A percentile compares a stretch with the other conserved stretches of the same genome.
Evolutionary conservation across 1,140 invertebrate species (phyloP).

Genomic region (Diabrotica undecimpunctata): DNA sequence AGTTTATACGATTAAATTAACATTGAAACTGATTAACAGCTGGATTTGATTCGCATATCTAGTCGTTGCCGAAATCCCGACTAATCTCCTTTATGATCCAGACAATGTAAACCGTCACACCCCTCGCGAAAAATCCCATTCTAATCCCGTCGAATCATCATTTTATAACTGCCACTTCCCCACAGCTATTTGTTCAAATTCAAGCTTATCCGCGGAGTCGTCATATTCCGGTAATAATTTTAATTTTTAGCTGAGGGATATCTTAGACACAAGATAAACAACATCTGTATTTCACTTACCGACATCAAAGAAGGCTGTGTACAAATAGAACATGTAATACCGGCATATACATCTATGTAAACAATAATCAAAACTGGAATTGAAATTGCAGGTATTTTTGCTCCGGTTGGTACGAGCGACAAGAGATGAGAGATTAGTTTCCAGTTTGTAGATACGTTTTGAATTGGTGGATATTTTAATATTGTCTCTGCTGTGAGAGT

Average conservation of each 20-base stretch:
- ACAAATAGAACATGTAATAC: slow-evolving; percentile 31
- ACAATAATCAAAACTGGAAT: slow-evolving; percentile 40
- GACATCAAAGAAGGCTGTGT: slow-evolving; percentile 18
- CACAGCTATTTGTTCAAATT: neutral
- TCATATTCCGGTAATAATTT: slow-evolving; percentile 12
- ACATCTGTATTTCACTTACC: slow-evolving; percentile 16
- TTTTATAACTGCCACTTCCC: neutral
- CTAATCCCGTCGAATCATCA: neutral
- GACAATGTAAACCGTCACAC: neutral
- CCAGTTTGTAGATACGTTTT: neutral
- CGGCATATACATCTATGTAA: slow-evolving; percentile 36
- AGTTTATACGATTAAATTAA: no score
- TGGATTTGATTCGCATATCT: no score
- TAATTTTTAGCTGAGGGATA: slow-evolving; percentile 7
- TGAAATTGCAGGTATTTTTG: slow-evolving; percentile 35
- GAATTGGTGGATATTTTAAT: neutral
- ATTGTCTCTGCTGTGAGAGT: neutral
- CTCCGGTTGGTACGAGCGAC: neutral
- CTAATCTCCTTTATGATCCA: neutral
- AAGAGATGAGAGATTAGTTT: neutral
- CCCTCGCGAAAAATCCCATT: neutral
- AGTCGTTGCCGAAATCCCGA: neutral
- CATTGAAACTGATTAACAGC: no score
- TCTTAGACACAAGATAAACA: slow-evolving; percentile 19
- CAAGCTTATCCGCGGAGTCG: neutral